Percentiles rank a stretch among this genome's conserved stretches.
Conservation (phyloP, 2,113 vertebrate species). For the Aleadryas rufinucha region DNA sequence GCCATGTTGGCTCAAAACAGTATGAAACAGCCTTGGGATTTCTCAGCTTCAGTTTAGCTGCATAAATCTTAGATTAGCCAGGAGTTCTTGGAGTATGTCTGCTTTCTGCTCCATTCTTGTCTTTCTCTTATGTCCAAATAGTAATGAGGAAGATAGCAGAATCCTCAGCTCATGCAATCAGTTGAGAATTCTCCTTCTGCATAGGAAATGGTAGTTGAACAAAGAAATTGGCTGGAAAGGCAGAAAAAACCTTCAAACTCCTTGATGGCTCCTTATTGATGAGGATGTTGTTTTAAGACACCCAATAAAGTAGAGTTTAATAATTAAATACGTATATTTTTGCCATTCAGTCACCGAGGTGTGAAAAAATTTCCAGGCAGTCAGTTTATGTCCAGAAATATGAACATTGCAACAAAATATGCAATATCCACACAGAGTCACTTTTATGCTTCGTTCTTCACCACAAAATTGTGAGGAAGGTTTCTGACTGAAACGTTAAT, state of each 20-base stretch:
- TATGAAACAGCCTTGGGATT: neutral
- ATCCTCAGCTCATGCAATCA: neutral
- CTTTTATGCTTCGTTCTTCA: neutral
- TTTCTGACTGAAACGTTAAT: neutral
- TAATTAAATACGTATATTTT: neutral
- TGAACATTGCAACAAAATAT: neutral
- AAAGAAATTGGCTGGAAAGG: neutral
- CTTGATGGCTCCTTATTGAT: neutral
- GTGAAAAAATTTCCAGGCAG: neutral
- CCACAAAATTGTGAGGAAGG: neutral
- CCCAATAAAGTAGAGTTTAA: neutral
- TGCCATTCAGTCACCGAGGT: neutral
- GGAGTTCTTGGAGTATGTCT: neutral
- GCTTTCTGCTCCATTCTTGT: neutral
- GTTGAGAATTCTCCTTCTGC: neutral
- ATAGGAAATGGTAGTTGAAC: neutral
- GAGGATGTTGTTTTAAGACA: neutral
- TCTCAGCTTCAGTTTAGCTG: neutral
- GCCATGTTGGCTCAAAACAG: accelerated
- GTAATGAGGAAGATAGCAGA: neutral
- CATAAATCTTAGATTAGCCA: neutral
- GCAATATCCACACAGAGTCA: neutral
- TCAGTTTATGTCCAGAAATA: neutral
- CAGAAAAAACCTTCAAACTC: neutral
- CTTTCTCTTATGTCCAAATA: neutral